Percentiles rank a stretch among this genome's conserved stretches.
These are phyloP conservation scores for Iselma pallidipennis DNA, from an alignment of 2,888 invertebrate species.

Conservation along the genomic window DNA sequence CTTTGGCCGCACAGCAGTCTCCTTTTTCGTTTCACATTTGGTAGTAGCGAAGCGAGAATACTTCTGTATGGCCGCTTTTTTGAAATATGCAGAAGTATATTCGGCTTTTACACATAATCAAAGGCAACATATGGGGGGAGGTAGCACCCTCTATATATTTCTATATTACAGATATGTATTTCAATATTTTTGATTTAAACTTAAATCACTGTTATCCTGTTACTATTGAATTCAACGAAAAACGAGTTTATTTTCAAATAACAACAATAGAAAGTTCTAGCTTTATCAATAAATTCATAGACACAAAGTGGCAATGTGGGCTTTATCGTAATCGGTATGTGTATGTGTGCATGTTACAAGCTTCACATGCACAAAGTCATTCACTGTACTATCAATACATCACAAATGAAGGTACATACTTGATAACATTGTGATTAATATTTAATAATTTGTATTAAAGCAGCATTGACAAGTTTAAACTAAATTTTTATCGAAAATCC, in stretches of 20 bases:
- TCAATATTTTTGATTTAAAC: too few species aligned
- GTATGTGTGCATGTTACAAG: slow-evolving; percentile 4
- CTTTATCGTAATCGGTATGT: slow-evolving; percentile 28
- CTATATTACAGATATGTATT: too few species aligned
- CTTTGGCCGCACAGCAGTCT: slow-evolving; percentile 31
- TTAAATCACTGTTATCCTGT: too few species aligned
- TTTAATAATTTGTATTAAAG: slow-evolving; percentile 1
- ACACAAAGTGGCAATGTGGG: slow-evolving; percentile 26
- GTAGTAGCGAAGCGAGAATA: background rate
- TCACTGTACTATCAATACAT: background rate
- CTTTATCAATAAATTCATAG: background rate
- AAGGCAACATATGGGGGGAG: background rate
- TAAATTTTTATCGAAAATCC: background rate
- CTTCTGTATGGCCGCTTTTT: slow-evolving; percentile 9
- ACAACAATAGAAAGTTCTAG: slow-evolving; percentile 11
- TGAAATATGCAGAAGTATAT: slow-evolving; percentile 43
- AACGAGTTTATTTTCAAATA: slow-evolving; percentile 6
- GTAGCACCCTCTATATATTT: too few species aligned
- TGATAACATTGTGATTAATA: background rate
- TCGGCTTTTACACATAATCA: slow-evolving; percentile 45
- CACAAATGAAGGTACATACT: background rate
- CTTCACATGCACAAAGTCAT: background rate
- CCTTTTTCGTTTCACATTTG: slow-evolving; percentile 29
- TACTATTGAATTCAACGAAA: background rate
- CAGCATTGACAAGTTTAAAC: background rate